These are phyloP conservation scores for Tenualosa thibaudeaui DNA, from an alignment of 2,797 vertebrate genomes.

Conservation along the genomic window DNA sequence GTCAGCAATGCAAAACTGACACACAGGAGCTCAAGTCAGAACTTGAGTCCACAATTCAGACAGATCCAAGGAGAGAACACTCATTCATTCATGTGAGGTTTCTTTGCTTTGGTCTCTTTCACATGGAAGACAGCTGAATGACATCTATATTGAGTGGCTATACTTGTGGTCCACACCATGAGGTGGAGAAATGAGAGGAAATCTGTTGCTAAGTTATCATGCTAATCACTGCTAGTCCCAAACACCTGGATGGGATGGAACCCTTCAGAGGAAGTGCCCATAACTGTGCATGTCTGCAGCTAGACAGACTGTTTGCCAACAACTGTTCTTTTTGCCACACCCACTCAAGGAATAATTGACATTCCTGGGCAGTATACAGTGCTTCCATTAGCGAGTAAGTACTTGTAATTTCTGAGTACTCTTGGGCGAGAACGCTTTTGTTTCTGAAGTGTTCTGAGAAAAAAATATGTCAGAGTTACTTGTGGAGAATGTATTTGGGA, in stretches of 20 bases:
- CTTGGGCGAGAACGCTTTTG: neutral
- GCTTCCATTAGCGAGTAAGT: neutral
- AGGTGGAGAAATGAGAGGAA: too few relatives aligned
- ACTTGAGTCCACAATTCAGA: neutral
- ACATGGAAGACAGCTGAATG: neutral
- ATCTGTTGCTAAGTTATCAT: neutral
- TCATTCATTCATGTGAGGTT: neutral
- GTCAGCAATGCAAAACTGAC: neutral
- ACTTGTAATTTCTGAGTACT: neutral
- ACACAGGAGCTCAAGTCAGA: neutral
- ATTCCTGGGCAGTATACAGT: neutral
- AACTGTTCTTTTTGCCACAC: neutral
- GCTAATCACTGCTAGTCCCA: neutral
- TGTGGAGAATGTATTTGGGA: neutral
- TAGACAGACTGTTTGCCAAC: neutral
- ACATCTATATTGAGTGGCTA: neutral
- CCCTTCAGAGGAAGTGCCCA: neutral
- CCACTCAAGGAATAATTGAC: constrained; percentile 3
- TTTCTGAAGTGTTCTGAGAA: neutral
- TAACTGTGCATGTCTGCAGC: neutral
- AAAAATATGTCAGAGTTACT: neutral
- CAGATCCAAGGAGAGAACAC: neutral
- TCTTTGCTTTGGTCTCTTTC: neutral
- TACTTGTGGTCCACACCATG: neutral
- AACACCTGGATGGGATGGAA: neutral